phyloP scores from a whole-genome alignment of 1,140 invertebrate species.

The Trichonephila clavata region DNA sequence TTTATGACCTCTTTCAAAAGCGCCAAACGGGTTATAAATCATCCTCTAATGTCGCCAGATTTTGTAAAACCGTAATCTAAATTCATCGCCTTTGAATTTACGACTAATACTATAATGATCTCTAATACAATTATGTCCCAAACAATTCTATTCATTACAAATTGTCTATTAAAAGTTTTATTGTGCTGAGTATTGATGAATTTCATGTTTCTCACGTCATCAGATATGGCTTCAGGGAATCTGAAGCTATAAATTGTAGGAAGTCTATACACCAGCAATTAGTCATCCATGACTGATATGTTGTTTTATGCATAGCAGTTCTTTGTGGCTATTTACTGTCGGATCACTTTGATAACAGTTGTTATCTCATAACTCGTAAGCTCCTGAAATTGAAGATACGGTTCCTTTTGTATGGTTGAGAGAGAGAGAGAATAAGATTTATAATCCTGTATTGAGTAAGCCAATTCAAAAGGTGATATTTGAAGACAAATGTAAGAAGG shows the following conservation, averaged over 20 bases:
- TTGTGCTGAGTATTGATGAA: conserved; percentile 9
- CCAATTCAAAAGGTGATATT: no score
- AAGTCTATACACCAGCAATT: neutral
- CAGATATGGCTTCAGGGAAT: neutral
- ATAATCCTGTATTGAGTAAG: no score
- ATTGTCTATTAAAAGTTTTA: conserved; percentile 15
- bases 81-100: neutral
- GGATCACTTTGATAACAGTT: neutral
- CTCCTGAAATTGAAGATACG: neutral
- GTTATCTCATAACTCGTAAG: neutral
- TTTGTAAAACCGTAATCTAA: neutral
- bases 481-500: no score
- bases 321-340: neutral
- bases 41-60: neutral
- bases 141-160: conserved; percentile 37
- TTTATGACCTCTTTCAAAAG: neutral
- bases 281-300: neutral
- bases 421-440: neutral
- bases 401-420: neutral
- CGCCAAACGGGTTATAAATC: neutral
- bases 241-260: neutral
- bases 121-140: neutral
- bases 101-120: neutral
- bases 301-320: conserved; percentile 30
- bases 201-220: conserved; percentile 11